Evolutionary conservation across 2,113 vertebrate species (phyloP), one percentile per base, ranked within the genome.

Genomic region (Canis aureus): DNA sequence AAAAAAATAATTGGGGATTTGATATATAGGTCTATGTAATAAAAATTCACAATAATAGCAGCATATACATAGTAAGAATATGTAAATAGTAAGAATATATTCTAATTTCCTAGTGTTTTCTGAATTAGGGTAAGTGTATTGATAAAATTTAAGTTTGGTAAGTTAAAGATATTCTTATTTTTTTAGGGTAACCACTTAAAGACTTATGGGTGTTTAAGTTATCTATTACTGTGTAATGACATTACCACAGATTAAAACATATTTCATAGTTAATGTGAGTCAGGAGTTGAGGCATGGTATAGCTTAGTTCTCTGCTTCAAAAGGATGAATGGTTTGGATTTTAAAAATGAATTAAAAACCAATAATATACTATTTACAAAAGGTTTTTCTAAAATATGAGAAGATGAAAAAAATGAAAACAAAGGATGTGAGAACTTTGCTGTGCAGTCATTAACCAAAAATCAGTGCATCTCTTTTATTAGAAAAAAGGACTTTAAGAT

Each of bases 141-240:
- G 29, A 89, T 66, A 69, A 88, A 95, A 95, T 16, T 88, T 89
- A 71, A 83, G 84, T 83, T 78, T 94, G 51, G 25, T 49, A 43
- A 43, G 5, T 57, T 97, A 94, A 69, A 79, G 11, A 69, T 71
- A 35, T 57, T 55, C 8, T 60, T 86, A 25, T 69, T 32, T 3
- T 82, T 91, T 91, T 83, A 91, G 13, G n/a, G 11, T n/a, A 38
- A 60, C 17, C 25, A 35, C 5, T 69, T 16, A 78, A 91, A 87
- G 4, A 76, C 66, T 67, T 74, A 19, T n/a, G 38, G 49, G 12
- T 78, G 11, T 35, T 55, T 79, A n/a, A 59, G 3, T 71, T 85
- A 43, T 19, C 6, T 59, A 9, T 67, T 12, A 62, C 1, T 82
- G 4, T 43, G 0, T 43, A 87, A 38, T 11, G 67, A n/a, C 11